A percentile compares a stretch with the other conserved stretches of the same genome.
Evolutionary conservation across 2,797 vertebrate species (phyloP).

Genomic region (Lepilemur septentrionalis): DNA sequence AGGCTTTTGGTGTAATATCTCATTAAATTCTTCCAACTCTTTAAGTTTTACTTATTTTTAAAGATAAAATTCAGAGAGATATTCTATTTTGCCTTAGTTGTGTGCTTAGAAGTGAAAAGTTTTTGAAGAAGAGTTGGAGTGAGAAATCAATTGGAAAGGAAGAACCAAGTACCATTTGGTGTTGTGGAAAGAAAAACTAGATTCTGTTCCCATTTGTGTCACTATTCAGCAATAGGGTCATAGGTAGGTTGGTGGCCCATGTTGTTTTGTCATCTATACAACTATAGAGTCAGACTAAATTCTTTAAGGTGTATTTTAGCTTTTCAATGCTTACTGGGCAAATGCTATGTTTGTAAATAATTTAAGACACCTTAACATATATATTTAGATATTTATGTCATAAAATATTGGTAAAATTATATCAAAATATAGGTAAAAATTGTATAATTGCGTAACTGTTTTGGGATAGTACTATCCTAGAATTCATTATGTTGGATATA

Average conservation of each 20-base stretch:
- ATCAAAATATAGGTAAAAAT: not conserved
- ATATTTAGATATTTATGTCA: not conserved
- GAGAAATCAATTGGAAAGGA: conserved; percentile 13
- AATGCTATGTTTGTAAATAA: not conserved
- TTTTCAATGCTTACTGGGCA: not conserved
- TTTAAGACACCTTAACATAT: not conserved
- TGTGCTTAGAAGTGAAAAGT: not conserved
- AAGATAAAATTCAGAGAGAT: not conserved
- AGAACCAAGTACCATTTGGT: not conserved
- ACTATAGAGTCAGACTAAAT: not conserved
- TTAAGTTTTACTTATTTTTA: conserved; percentile 1
- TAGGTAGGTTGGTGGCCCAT: not conserved
- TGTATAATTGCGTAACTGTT: not conserved
- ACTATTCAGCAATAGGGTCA: not conserved
- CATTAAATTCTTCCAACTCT: not conserved
- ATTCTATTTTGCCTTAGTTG: not conserved
- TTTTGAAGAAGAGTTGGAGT: conserved; percentile 19
- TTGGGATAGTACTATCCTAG: not conserved
- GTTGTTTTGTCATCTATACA: not conserved
- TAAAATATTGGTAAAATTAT: not conserved
- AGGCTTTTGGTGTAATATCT: not conserved
- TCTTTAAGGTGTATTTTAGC: not conserved
- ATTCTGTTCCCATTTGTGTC: not conserved
- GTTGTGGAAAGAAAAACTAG: not conserved
- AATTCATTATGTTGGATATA: conserved; percentile 26